Conservation (phyloP, 2,113 vertebrate species). For the Opisthocomus hoazin region DNA sequence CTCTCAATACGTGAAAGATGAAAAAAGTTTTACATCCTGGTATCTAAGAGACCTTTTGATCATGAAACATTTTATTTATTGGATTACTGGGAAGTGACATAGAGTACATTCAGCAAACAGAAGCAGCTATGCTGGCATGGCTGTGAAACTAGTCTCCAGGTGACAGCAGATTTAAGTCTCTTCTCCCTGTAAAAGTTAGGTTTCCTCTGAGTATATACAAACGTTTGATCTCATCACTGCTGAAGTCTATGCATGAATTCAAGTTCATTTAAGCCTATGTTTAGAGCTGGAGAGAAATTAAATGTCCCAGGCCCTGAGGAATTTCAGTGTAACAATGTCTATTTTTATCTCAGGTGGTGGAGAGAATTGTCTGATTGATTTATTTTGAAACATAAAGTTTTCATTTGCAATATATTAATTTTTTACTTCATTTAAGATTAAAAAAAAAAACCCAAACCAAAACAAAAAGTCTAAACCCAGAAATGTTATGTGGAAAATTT, state of each 20-base stretch:
- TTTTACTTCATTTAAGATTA: neutral
- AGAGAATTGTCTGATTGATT: neutral
- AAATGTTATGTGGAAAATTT: neutral
- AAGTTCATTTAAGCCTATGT: neutral
- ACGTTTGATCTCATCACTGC: neutral
- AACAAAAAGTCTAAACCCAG: neutral
- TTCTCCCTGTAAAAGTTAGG: neutral
- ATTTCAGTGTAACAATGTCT: neutral
- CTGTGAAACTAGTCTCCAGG: neutral
- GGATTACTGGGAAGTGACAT: neutral
- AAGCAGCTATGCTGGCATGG: neutral
- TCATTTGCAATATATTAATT: neutral
- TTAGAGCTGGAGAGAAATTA: neutral
- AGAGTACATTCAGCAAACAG: neutral
- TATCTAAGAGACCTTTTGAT: neutral
- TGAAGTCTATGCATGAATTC: neutral
- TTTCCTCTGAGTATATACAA: neutral
- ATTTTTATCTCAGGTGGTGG: neutral
- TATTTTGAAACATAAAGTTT: neutral
- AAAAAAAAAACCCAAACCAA: neutral
- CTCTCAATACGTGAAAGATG: neutral
- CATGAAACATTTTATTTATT: neutral
- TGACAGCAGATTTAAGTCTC: neutral
- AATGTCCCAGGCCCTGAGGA: neutral
- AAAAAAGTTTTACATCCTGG: neutral